Evolutionary conservation across 2,797 vertebrate species (phyloP).

Genomic region (Ctenochaetus hawaiiensis): DNA sequence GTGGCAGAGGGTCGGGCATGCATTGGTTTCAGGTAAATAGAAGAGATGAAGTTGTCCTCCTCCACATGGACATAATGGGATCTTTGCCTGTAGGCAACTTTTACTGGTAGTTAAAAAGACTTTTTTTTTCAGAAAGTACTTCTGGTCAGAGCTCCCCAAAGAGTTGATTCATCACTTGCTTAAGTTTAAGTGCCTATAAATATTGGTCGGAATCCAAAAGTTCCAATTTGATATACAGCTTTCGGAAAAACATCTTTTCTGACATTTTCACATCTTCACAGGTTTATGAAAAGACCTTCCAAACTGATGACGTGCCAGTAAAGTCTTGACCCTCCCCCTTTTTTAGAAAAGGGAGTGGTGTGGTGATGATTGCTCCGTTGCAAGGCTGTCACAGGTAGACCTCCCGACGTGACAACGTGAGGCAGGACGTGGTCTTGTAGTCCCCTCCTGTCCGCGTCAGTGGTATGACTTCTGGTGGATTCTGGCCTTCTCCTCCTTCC

Average conservation of each 20-base stretch:
- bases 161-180: slow-evolving; percentile 53
- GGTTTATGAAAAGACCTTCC: slow-evolving; percentile 61
- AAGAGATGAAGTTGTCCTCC: slow-evolving; percentile 66
- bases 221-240: slow-evolving; percentile 63
- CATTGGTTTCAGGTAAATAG: slow-evolving; percentile 74
- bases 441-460: slow-evolving; percentile 93
- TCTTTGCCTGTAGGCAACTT: slow-evolving; percentile 65
- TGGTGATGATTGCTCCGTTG: slow-evolving; percentile 40
- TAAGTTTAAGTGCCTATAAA: slow-evolving; percentile 76
- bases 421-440: slow-evolving; percentile 97
- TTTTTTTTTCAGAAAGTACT: slow-evolving; percentile 60
- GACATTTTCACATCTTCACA: slow-evolving; percentile 65
- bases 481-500: slow-evolving; percentile 81
- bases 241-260: slow-evolving; percentile 54
- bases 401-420: slow-evolving; percentile 95
- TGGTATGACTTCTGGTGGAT: slow-evolving; percentile 93
- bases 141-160: slow-evolving; percentile 43
- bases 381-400: slow-evolving; percentile 93
- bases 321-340: slow-evolving; percentile 51
- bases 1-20: slow-evolving; percentile 76
- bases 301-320: slow-evolving; percentile 42
- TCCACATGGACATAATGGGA: slow-evolving; percentile 62
- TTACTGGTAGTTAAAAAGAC: slow-evolving; percentile 59
- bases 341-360: slow-evolving; percentile 24
- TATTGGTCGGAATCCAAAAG: slow-evolving; percentile 73